Evolutionary conservation across 2,888 invertebrate genomes (phyloP), one percentile per base, ranked within the genome.

Genomic region (Xestia ashworthii): DNA sequence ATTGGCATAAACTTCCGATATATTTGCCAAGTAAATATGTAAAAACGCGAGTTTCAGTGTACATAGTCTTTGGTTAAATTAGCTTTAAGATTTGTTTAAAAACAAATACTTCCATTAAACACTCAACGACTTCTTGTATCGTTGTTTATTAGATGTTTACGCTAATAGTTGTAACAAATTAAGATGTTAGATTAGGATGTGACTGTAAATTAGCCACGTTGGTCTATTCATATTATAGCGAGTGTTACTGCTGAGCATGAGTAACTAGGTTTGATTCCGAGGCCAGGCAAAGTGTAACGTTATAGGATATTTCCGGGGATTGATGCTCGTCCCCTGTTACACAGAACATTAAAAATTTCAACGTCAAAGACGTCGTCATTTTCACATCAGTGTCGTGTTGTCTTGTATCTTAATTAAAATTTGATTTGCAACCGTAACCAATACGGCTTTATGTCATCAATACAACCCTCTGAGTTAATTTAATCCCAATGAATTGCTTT

Each of bases 61-160:
- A 32, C 32, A 2, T 32, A n/a, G n/a, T 55, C 11, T 11, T n/a
- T 5, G 4, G 55, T 58, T 25, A 11, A 3, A 55, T n/a, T n/a
- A 11, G 44, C 9, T 44, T 11, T n/a, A 25, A 14, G 12, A 14
- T 58, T 58, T 25, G 25, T 32, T 25, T 58, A 16, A 14, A 14
- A 58, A 25, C 1, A 58, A 60, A 60, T 12, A 32, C 8, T 32
- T 69, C 55, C 2, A 46, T 32, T 62, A 11, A 62, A 38, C 8
- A 44, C 71, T 66, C 41, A 65, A 67, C 6, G 5, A 44, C 62
- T 81, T 73, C 53, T 48, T 58, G 60, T 60, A 41, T 72, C 5
- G 53, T 44, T 50, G 32, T 60, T 55, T 48, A 50, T 38, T 5
- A 46, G 50, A 41, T 69, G 16, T 38, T 48, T 25, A 19, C 25